Evolutionary conservation across 2,113 vertebrate genomes (phyloP).

Genomic region (Pteruthius melanotis): DNA sequence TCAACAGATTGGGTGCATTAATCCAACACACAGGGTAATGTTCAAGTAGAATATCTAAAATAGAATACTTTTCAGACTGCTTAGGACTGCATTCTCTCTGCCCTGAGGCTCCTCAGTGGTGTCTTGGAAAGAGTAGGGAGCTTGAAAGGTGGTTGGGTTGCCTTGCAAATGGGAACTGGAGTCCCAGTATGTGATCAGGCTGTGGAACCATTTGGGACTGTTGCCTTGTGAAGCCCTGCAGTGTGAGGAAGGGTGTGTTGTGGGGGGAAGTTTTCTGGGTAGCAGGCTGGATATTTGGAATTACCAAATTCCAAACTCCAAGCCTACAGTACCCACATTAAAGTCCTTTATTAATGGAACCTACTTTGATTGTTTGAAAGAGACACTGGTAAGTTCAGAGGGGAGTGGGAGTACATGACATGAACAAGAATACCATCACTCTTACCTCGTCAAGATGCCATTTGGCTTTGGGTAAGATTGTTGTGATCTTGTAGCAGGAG

Average conservation of each 20-base stretch:
- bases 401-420: not conserved
- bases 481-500: not conserved
- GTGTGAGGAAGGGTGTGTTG: not conserved
- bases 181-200: not conserved
- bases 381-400: not conserved
- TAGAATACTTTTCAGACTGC: not conserved
- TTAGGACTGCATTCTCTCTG: not conserved
- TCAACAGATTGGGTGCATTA: not conserved
- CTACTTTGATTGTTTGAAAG: not conserved
- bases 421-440: not conserved
- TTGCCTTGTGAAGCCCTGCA: not conserved
- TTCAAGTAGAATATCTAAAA: not conserved
- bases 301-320: too few relatives aligned
- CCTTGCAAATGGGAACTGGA: not conserved
- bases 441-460: not conserved
- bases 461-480: not conserved
- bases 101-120: not conserved
- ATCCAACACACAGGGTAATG: not conserved
- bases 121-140: not conserved
- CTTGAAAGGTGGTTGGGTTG: not conserved
- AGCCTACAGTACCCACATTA: not conserved
- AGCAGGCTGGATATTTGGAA: not conserved
- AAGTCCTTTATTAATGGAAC: not conserved
- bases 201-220: not conserved
- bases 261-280: not conserved